These are phyloP conservation scores for Dolichopus griseipennis DNA, from an alignment of 2,888 invertebrate species.

Conservation along the genomic window DNA sequence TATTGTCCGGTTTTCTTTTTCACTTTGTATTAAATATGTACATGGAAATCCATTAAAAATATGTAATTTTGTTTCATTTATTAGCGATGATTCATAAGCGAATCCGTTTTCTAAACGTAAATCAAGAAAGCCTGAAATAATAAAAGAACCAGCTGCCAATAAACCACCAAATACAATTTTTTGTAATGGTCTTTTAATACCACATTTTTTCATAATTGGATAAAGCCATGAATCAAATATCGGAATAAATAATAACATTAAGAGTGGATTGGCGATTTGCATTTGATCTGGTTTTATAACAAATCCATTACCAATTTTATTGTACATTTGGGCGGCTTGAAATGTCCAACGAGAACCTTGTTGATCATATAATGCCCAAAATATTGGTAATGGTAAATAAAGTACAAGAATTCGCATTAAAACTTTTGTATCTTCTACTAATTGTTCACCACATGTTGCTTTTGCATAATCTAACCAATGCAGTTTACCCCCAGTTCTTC, in stretches of 20 bases:
- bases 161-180: constrained; percentile 65
- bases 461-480: constrained; percentile 92
- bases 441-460: constrained; percentile 58
- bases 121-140: constrained; percentile 75
- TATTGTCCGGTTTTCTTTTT: constrained; percentile 20
- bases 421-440: constrained; percentile 72
- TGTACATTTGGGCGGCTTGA: constrained; percentile 86
- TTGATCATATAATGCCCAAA: constrained; percentile 96
- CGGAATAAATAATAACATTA: constrained; percentile 80
- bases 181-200: constrained; percentile 37
- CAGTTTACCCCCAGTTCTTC: constrained; percentile 50
- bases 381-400: constrained; percentile 87
- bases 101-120: constrained; percentile 59
- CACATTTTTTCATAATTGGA: constrained; percentile 32
- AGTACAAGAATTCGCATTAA: constrained; percentile 67
- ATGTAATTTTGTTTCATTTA: constrained; percentile 55
- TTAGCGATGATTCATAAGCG: constrained; percentile 43
- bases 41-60: constrained; percentile 61
- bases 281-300: constrained; percentile 89
- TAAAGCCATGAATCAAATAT: constrained; percentile 58
- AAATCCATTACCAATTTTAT: constrained; percentile 44
- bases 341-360: constrained; percentile 90
- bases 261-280: constrained; percentile 84
- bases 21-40: constrained; percentile 41
- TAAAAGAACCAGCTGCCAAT: constrained; percentile 72